These are phyloP conservation scores for Macrophya alboannulata DNA, from an alignment of 2,888 invertebrate species.

Conservation along the genomic window DNA sequence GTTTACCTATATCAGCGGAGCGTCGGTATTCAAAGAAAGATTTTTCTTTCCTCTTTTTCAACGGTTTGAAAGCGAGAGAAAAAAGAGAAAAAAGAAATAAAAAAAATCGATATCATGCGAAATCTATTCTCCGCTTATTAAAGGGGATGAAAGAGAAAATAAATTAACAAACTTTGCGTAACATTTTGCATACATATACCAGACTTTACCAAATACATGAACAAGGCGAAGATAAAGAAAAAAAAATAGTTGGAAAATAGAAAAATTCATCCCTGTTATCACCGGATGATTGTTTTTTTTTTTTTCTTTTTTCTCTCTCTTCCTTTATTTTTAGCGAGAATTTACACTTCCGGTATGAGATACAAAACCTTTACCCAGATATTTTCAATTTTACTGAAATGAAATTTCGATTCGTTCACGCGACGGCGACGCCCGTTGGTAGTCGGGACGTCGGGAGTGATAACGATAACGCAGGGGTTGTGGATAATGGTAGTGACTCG, in stretches of 20 bases:
- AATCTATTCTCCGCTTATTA: background rate
- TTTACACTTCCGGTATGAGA: background rate
- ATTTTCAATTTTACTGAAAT: background rate
- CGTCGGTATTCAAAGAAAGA: background rate
- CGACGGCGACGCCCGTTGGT: background rate
- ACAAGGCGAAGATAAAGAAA: background rate
- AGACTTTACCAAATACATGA: background rate
- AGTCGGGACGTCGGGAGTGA: background rate
- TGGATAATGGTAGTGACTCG: background rate
- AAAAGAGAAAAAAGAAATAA: background rate
- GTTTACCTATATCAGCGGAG: background rate
- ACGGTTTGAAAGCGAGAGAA: background rate
- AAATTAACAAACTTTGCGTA: background rate
- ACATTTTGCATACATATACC: background rate
- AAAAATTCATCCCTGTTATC: background rate
- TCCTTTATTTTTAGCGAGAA: background rate
- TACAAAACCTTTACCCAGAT: background rate
- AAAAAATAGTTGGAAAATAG: background rate
- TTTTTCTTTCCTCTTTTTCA: background rate
- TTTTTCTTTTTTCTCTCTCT: too few species aligned
- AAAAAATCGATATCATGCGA: background rate
- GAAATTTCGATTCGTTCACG: background rate
- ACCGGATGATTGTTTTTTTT: background rate
- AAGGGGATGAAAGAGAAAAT: background rate
- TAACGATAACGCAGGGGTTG: background rate